Evolutionary conservation across 2,113 vertebrate species (phyloP).

Genomic region (Pholis gunnellus): DNA sequence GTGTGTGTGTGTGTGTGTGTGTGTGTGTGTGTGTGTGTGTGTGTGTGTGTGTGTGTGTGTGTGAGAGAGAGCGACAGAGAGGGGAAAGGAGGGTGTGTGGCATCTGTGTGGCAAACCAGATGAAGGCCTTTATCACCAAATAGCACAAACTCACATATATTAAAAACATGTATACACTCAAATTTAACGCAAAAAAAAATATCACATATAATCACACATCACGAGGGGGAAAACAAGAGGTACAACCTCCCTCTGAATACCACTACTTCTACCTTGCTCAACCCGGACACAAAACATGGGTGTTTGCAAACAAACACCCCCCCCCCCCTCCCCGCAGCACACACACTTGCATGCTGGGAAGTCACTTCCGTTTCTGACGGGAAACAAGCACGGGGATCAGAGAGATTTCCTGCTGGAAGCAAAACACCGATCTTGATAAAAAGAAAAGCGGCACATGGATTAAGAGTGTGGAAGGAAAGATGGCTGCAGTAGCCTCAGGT

Average conservation of each 20-base stretch:
- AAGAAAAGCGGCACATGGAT: neutral
- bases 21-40: conserved; percentile 17
- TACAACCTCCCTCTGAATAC: neutral
- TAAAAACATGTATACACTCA: neutral
- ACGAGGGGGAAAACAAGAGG: neutral
- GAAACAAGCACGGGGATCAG: neutral
- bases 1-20: conserved; percentile 20
- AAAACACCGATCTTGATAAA: conserved; percentile 21
- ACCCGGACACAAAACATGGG: neutral
- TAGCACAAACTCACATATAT: neutral
- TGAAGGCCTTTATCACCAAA: neutral
- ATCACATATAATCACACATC: neutral
- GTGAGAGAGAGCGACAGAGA: neutral
- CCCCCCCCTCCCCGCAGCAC: conserved; percentile 2
- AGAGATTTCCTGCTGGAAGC: conserved; percentile 53
- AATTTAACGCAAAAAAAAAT: neutral
- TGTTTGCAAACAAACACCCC: conserved; percentile 71
- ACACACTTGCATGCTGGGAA: conserved; percentile 36
- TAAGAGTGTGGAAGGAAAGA: conserved; percentile 21
- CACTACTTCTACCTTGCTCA: conserved; percentile 3
- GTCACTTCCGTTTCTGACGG: conserved; percentile 19
- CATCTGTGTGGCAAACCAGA: neutral
- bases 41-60: conserved; percentile 12
- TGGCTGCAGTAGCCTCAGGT: neutral
- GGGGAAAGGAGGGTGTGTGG: neutral